Base-by-base conservation (phyloP, 2,113 vertebrate species). In the Helogale parvula region DNA sequence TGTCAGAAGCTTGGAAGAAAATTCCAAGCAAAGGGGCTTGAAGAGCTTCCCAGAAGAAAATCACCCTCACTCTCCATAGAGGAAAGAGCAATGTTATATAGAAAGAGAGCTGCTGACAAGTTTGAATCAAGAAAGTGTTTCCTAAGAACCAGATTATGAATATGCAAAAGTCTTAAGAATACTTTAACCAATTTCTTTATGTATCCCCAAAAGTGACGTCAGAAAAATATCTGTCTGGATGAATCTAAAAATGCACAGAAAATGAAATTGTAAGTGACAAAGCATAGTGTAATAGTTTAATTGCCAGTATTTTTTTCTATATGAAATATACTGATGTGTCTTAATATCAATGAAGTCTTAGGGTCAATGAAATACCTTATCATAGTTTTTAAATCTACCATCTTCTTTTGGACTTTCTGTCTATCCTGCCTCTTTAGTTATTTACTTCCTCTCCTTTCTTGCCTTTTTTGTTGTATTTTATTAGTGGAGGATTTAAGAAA, bases 221-320 rank as follows among this genome's bases (percentile, higher is more conserved):
- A 93, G 52, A 88, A 94, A 96, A 94, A 47, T 77, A 21, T 76
- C 14, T 41, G 45, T 94, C 76, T 92, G 94, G 57, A 50, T 85
- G n/a, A 84, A 96, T 65, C 87, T 81, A 57, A 84, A 87, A 81
- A 94, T 65, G 35, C 12, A 77, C 33, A 88, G n/a, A 81, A 83
- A 65, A 57, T 69, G 38, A 65, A 85, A 80, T 19, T 52, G 2
- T 29, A 88, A 69, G 10, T 82, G 45, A 80, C 41, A 88, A 81
- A 88, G 14, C 14, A 66, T 25, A 80, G 15, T 71, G 38, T 35
- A 23, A n/a, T 29, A 41, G 50, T 77, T 77, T 83, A 52, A 63
- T 29, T 50, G 33, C 45, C 33, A 95, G 23, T 9, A 66, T 66
- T 57, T 83, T 72, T 79, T 94, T 76, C 63, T 71, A 60, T 31